Evolutionary conservation across 2,797 vertebrate species (phyloP).

Genomic region (Mormyrus hasselquistii): DNA sequence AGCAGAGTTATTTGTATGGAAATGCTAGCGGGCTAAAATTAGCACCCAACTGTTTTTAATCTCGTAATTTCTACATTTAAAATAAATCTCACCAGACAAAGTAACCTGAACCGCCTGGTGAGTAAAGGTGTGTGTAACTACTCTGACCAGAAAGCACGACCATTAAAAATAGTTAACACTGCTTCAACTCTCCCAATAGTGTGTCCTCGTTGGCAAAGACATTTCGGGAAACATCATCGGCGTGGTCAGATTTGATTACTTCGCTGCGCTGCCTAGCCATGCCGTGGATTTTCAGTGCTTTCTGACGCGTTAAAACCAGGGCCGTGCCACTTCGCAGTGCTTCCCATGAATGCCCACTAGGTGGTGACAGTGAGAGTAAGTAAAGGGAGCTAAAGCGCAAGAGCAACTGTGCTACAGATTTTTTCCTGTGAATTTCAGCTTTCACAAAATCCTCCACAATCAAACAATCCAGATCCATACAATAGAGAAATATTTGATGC

Average conservation of each 20-base stretch:
- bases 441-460: slow-evolving; percentile 15
- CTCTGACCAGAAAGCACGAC: neutral
- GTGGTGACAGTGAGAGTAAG: neutral
- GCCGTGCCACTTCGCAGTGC: neutral
- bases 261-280: neutral
- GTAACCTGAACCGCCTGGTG: neutral
- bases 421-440: neutral
- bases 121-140: neutral
- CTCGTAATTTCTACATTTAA: neutral
- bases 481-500: slow-evolving; percentile 26
- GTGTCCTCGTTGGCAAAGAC: too few relatives aligned
- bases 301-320: neutral
- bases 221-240: neutral
- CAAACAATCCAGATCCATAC: slow-evolving; percentile 13
- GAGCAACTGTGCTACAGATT: neutral
- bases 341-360: neutral
- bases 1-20: neutral
- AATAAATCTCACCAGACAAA: neutral
- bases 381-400: neutral
- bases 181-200: neutral
- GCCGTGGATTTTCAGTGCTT: neutral
- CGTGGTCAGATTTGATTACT: neutral
- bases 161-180: neutral
- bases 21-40: neutral
- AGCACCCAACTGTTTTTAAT: neutral